Base-by-base conservation (phyloP, 1,140 invertebrate species). In the Drosophila tsacasi region DNA sequence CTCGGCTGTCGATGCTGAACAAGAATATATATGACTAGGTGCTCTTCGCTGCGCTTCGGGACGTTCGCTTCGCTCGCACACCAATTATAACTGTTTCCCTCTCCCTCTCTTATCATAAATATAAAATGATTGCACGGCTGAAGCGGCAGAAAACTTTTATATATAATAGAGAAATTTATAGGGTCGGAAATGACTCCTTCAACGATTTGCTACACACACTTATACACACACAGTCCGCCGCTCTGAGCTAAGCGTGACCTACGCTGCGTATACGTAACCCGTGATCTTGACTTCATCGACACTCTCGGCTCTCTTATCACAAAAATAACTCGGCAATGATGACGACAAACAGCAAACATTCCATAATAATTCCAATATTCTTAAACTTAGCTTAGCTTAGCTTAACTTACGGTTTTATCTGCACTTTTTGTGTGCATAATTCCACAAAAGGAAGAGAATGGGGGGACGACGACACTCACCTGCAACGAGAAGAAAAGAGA, bases 401-500 rank as follows among this genome's bases (percentile, higher is more conserved):
- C 52, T 75, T 49, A 67, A 72, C 75, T 86, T 73, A 74, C 71
- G 68, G 46, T 37, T 61, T 42, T 61, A 73, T 73, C 55, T 61
- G 68, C 67, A 72, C 37, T 27, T 50, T 49, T 42, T 1, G 17
- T 44, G 52, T 63, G 55, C 60, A 66, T 76, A 40, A 75, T 75
- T 47, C 47, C 50, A 37, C 40, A 74, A 49, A 49, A 71, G 40
- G 37, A 44, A 40, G 12, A 25, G 9, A 23, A 2, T 17, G 23
- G 4, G 15, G 39, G 17, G n/a, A 50, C 17, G n/a, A 50, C 17
- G 13, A 54, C 49, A 86, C 83, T 86, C 76, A 86, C 83, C 83
- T 86, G 83, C 55, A 87, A 82, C 37, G 79, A 82, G 50, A 78
- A 30, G 42, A 47, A 85, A 27, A 49, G 73, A 81, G 73, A 78